Conservation (phyloP, 1,140 invertebrate species). For the Triops longicaudatus region DNA sequence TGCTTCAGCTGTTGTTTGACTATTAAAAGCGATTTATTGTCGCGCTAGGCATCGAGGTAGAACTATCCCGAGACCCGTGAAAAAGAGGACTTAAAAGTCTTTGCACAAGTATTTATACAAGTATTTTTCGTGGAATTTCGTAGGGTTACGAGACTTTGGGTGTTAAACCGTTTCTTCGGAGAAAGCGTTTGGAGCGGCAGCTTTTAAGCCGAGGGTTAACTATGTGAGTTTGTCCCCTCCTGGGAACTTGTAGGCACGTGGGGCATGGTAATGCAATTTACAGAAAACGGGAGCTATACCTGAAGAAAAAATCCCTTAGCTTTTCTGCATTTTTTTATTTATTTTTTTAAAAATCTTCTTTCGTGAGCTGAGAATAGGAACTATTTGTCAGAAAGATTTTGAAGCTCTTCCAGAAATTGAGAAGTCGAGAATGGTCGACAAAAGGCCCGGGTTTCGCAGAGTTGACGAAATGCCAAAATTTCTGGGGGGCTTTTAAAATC, state of each 20-base stretch:
- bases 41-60: neutral
- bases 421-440: neutral
- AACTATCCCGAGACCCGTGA: neutral
- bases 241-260: neutral
- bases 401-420: neutral
- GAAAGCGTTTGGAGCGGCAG: too few species aligned
- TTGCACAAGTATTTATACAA: too few species aligned
- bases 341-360: neutral
- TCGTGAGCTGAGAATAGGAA: neutral
- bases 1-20: neutral
- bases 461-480: neutral
- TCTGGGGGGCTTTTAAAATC: neutral
- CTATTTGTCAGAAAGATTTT: neutral
- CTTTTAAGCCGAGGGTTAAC: neutral
- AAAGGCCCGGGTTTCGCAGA: neutral
- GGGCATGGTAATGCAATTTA: neutral
- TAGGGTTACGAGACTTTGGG: too few species aligned
- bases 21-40: constrained; percentile 3
- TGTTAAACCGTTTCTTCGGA: too few species aligned
- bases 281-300: neutral
- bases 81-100: too few species aligned
- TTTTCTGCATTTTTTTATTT: neutral
- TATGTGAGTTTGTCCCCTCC: neutral
- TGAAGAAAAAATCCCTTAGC: neutral
- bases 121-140: too few species aligned